Evolutionary conservation across 2,113 vertebrate genomes (phyloP).

Genomic region (Burhinus bistriatus): DNA sequence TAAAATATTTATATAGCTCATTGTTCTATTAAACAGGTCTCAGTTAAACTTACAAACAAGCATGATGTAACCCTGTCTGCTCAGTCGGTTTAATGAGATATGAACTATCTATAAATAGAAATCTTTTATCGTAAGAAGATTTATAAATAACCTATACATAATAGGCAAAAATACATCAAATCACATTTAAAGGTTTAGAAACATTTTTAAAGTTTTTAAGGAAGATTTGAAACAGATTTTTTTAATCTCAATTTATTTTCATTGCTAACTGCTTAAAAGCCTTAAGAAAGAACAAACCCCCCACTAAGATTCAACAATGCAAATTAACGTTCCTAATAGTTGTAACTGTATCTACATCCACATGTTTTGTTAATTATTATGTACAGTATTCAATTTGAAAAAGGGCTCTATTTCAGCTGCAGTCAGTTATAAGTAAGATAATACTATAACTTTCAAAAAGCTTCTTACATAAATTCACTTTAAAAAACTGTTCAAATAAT

Average conservation of each 20-base stretch:
- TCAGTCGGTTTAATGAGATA: background rate
- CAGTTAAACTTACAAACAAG: conserved; percentile 17
- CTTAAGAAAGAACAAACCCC: background rate
- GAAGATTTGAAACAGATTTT: background rate
- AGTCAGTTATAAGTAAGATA: background rate
- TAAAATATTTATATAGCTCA: background rate
- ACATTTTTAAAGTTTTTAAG: background rate
- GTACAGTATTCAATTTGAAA: background rate
- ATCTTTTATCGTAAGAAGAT: background rate
- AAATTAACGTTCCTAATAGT: conserved; percentile 39
- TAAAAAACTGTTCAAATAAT: background rate
- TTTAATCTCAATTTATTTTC: background rate
- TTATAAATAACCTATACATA: background rate
- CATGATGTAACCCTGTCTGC: background rate
- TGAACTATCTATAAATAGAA: conserved; percentile 7
- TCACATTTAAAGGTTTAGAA: background rate
- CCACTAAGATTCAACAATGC: background rate
- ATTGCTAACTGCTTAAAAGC: background rate
- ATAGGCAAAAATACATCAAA: background rate
- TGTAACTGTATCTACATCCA: background rate
- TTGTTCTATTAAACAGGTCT: background rate
- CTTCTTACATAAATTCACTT: conserved; percentile 5
- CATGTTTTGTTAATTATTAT: conserved; percentile 29
- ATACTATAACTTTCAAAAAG: background rate
- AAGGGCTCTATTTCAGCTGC: background rate